These are phyloP conservation scores for Osedax frankpressi DNA, from an alignment of 2,888 invertebrate species.

Conservation along the genomic window DNA sequence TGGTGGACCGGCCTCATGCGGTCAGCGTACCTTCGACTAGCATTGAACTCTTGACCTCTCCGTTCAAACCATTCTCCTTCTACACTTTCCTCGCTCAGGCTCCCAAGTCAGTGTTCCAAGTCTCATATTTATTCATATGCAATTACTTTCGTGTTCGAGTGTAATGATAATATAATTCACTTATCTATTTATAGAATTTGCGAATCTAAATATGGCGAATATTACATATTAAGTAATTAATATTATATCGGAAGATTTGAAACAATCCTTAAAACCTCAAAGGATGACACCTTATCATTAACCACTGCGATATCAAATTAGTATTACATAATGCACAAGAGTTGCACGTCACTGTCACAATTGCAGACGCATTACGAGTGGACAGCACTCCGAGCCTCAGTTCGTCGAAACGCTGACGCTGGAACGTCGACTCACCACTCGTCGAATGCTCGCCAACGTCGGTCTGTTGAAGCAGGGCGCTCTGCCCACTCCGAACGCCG, in stretches of 20 bases:
- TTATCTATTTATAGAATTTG: no score
- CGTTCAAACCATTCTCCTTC: slow-evolving; percentile 43
- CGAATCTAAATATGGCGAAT: no score
- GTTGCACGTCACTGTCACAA: no score
- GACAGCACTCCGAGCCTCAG: neutral
- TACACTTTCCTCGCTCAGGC: slow-evolving; percentile 38
- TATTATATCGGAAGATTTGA: no score
- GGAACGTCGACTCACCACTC: slow-evolving; percentile 21
- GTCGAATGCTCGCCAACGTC: slow-evolving; percentile 28
- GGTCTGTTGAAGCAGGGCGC: slow-evolving; percentile 36
- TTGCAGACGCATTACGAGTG: neutral
- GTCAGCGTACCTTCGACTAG: slow-evolving; percentile 40
- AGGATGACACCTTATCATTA: no score
- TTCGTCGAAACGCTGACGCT: slow-evolving; percentile 25
- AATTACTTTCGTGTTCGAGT: no score
- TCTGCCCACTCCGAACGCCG: slow-evolving; percentile 38
- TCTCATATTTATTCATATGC: no score
- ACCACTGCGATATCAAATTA: no score
- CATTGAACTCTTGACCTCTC: slow-evolving; percentile 41
- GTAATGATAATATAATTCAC: no score
- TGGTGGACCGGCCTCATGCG: slow-evolving; percentile 38
- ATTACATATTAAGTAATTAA: no score
- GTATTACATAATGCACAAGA: no score
- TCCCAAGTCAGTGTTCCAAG: slow-evolving; percentile 19
- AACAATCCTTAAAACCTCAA: no score